These are phyloP conservation scores for Drosophila picticornis DNA, from an alignment of 2,888 invertebrate species.

Conservation along the genomic window DNA sequence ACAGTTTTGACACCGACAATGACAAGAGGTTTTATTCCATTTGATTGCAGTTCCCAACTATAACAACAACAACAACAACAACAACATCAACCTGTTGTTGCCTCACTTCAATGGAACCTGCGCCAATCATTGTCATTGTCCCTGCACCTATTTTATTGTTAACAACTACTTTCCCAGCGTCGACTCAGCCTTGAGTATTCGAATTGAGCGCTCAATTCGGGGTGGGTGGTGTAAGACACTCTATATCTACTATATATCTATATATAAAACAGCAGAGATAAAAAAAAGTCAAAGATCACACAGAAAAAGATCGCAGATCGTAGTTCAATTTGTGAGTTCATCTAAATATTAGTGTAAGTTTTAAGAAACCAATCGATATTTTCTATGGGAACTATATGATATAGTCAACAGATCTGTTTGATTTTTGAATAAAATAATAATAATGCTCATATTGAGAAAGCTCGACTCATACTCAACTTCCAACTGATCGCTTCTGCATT, in stretches of 20 bases:
- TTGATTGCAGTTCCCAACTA: conserved; percentile 5
- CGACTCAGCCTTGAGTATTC: neutral
- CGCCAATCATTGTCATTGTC: conserved; percentile 1
- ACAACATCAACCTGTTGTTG: conserved; percentile 2
- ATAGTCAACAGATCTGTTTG: neutral
- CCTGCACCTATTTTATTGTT: neutral
- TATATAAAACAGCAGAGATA: neutral
- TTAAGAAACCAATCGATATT: neutral
- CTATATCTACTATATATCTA: neutral
- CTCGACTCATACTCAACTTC: neutral
- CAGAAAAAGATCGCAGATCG: neutral
- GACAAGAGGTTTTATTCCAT: conserved; percentile 7
- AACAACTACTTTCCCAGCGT: neutral
- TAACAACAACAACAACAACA: neutral
- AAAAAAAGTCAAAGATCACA: neutral
- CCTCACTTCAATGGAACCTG: conserved; percentile 14
- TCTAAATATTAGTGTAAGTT: neutral
- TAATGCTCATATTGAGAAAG: neutral
- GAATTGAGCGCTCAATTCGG: conserved; percentile 3
- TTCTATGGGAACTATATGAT: neutral
- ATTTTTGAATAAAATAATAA: rapidly evolving
- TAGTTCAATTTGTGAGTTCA: neutral
- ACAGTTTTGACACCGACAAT: conserved; percentile 18
- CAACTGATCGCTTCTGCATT: neutral
- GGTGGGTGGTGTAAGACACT: neutral